Evolutionary conservation across 2,888 invertebrate species (phyloP), one percentile per base, ranked within the genome.

Genomic region (Drosophila siamana): DNA sequence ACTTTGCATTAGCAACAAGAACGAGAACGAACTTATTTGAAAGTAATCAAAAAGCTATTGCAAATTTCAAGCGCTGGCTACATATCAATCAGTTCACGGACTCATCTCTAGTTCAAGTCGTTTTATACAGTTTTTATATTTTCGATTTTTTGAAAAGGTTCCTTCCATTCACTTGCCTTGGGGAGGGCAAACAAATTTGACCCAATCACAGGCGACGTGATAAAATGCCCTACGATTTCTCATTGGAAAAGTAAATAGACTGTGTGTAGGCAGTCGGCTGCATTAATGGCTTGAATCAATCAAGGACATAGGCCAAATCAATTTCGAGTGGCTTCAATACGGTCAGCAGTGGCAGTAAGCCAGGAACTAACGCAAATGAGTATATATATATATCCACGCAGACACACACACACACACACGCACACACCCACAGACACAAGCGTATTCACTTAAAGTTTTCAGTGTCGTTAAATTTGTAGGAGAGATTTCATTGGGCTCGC

Each of bases 301-400:
- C 82, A 82, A 70, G 54, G 68, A 65, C 77, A 74, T 69, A 88
- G 69, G 87, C 81, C 85, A 86, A 83, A 86, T 88, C 88, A 86
- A 88, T 84, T 88, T 84, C 62, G 64, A 65, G 65, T 19, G 48
- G 69, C 69, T 75, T 73, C 61, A 47, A 60, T 66, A 76, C 68
- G 68, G 67, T 52, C 76, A 55, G 47, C 19, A 33, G 4, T 33
- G 9, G 16, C 72, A 40, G 26, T 48, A 44, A 40, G 54, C 57
- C 57, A 61, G 55, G 38, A 54, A 67, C 80, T 83, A 68, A 82
- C 52, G 67, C 69, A 80, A 83, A 86, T 83, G 80, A 69, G 19
- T 7, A 44, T 5, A 5, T 7, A 38, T 13, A 13, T 13, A 36
- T 6, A 15, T 1, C 13, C 36, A 36, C 13, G 2, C 7, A 36